A percentile compares a stretch with the other conserved stretches of the same genome.
Evolutionary conservation across 2,113 vertebrate species (phyloP).

Genomic region (Columba livia): DNA sequence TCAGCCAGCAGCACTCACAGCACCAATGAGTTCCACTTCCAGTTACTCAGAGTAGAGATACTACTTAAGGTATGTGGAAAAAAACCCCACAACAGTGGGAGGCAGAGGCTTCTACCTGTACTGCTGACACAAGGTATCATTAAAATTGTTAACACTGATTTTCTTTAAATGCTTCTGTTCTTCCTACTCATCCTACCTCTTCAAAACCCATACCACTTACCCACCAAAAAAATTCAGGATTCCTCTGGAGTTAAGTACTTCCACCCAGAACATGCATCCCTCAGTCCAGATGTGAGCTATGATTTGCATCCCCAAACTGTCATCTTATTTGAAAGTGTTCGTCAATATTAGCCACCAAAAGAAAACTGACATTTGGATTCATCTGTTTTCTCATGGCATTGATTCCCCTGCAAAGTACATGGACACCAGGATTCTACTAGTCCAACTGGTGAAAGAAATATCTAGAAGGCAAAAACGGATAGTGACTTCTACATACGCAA

Average conservation of each 20-base stretch:
- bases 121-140: background rate
- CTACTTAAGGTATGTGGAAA: background rate
- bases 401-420: background rate
- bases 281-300: background rate
- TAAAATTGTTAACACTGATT: background rate
- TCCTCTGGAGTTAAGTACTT: background rate
- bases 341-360: background rate
- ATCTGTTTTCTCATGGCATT: background rate
- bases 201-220: background rate
- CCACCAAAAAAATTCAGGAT: background rate
- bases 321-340: background rate
- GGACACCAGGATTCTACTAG: background rate
- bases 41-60: background rate
- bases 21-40: background rate
- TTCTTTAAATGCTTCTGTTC: background rate
- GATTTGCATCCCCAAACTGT: background rate
- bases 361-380: background rate
- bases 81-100: background rate
- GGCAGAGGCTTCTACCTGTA: background rate
- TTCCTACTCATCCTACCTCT: background rate
- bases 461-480: constrained; percentile 47
- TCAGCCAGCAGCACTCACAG: background rate
- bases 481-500: background rate
- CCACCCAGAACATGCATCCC: background rate
- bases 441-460: constrained; percentile 14